Evolutionary conservation across 2,113 vertebrate genomes (phyloP).

Genomic region (Ptilonorhynchus violaceus): DNA sequence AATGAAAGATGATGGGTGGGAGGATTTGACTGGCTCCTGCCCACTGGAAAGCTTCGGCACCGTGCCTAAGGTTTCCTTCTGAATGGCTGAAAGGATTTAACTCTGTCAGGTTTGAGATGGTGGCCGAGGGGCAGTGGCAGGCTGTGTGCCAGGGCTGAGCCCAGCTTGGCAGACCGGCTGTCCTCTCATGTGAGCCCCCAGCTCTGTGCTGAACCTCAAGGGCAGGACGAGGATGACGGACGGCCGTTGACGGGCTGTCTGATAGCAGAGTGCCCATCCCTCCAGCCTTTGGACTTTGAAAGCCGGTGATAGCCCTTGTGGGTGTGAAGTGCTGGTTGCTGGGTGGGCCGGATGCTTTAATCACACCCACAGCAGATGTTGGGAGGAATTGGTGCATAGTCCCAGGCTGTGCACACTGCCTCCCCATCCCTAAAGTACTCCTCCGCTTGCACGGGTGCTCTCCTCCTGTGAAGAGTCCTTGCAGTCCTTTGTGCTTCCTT

Average conservation of each 20-base stretch:
- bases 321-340: neutral
- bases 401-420: neutral
- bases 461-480: neutral
- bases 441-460: rapidly evolving
- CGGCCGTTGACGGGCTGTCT: neutral
- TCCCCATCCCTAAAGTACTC: neutral
- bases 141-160: neutral
- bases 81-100: neutral
- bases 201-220: neutral
- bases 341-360: neutral
- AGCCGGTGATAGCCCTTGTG: neutral
- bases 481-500: neutral
- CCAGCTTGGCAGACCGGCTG: neutral
- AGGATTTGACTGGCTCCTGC: neutral
- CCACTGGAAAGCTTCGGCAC: neutral
- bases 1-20: neutral
- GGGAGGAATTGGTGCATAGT: neutral
- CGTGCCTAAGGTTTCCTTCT: neutral
- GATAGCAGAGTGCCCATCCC: neutral
- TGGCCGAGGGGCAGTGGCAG: neutral
- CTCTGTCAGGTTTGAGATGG: neutral
- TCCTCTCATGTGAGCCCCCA: neutral
- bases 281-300: neutral
- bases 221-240: neutral
- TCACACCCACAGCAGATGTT: neutral